A percentile compares a stretch with the other conserved stretches of the same genome.
Evolutionary conservation across 2,113 vertebrate genomes (phyloP).

Genomic region (Toxotes chatareus): DNA sequence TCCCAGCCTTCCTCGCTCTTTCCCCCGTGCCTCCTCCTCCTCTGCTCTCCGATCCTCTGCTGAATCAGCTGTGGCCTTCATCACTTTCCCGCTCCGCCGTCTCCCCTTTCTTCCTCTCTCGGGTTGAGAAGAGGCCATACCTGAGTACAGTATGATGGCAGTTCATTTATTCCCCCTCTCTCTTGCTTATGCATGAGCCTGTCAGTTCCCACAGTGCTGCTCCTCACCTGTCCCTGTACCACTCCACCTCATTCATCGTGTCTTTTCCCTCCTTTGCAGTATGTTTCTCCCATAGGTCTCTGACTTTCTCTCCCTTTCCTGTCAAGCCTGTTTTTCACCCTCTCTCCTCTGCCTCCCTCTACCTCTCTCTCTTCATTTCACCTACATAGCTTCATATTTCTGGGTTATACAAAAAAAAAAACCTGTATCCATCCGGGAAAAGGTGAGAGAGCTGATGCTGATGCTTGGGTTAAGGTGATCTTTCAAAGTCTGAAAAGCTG

Average conservation of each 20-base stretch:
- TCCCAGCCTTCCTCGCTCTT: background rate
- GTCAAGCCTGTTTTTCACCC: slow-evolving; percentile 29
- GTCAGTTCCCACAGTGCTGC: slow-evolving; percentile 37
- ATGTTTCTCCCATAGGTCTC: slow-evolving; percentile 30
- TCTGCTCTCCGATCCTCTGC: background rate
- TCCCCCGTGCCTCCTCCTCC: background rate
- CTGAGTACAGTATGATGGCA: slow-evolving; percentile 42
- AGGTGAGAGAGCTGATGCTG: background rate
- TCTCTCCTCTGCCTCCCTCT: background rate
- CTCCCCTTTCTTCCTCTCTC: slow-evolving; percentile 29
- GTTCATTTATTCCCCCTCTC: slow-evolving; percentile 40
- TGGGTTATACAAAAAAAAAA: slow-evolving; percentile 1
- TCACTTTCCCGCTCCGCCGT: slow-evolving; percentile 19
- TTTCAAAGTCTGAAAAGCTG: background rate
- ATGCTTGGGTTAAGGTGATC: background rate
- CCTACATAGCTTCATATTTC: slow-evolving; percentile 36
- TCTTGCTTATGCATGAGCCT: slow-evolving; percentile 57
- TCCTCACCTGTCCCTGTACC: slow-evolving; percentile 36
- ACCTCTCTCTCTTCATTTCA: slow-evolving; percentile 9
- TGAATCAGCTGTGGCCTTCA: slow-evolving; percentile 65
- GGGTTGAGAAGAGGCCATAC: slow-evolving; percentile 45
- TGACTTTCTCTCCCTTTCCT: slow-evolving; percentile 15
- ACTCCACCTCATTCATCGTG: slow-evolving; percentile 34
- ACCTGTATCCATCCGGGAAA: background rate
- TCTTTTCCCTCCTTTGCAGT: slow-evolving; percentile 13